phyloP scores from a whole-genome alignment of 2,113 vertebrate genomes.

The Sapajus apella region DNA sequence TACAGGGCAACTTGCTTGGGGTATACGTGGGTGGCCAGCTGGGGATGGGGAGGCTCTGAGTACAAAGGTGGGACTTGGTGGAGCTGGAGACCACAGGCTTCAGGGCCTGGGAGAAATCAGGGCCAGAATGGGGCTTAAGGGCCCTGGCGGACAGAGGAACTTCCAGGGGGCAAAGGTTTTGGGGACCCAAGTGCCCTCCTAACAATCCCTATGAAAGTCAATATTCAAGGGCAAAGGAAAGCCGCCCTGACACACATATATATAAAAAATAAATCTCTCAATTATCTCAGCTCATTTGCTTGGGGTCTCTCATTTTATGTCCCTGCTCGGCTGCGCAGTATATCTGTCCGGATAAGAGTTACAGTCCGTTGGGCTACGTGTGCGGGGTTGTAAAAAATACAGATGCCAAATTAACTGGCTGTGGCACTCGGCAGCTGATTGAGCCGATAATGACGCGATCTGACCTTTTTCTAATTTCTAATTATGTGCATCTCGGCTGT shows the following conservation, averaged over 20 bases:
- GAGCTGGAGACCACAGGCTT: neutral
- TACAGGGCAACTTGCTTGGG: neutral
- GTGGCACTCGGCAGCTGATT: constrained; percentile 93
- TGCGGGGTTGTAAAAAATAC: constrained; percentile 96
- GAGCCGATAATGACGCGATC: constrained; percentile 92
- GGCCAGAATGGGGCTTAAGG: neutral
- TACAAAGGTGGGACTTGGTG: neutral
- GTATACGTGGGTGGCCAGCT: neutral
- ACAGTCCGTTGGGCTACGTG: constrained; percentile 89
- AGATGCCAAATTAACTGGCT: constrained; percentile 99
- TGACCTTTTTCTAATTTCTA: constrained; percentile 95
- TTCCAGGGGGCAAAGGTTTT: neutral
- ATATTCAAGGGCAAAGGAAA: constrained; percentile 92
- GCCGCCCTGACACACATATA: constrained; percentile 88
- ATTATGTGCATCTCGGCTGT: constrained; percentile 90
- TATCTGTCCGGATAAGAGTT: constrained; percentile 94
- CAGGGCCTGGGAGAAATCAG: neutral
- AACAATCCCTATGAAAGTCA: constrained; percentile 88
- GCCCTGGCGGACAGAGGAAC: neutral
- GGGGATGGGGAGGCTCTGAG: neutral
- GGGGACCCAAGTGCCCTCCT: constrained; percentile 50
- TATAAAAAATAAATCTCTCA: constrained; percentile 97
- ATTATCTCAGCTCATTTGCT: constrained; percentile 96
- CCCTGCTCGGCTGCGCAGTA: constrained; percentile 88
- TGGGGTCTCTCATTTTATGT: constrained; percentile 93